Base-by-base conservation (phyloP, 2,888 invertebrate genomes). In the Yponomeuta evonymella region DNA sequence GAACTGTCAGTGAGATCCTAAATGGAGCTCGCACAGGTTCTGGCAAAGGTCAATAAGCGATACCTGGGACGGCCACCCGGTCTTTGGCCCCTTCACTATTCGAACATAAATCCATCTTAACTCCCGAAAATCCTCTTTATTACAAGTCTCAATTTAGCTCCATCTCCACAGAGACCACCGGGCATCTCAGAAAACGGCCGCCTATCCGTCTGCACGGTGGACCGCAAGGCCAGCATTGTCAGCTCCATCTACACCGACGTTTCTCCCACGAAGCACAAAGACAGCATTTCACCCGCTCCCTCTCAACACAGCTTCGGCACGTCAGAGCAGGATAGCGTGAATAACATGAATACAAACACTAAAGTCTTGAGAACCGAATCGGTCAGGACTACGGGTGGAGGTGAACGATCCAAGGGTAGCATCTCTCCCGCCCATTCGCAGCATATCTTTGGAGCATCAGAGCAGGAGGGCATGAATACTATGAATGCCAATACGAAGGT, bases 171-270 rank as follows among this genome's bases (percentile, higher is more conserved):
- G 91, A 90, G 87, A 81, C 81, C 83, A 11, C 62, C 73, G n/a
- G 84, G 82, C 0, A 72, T 82, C 64, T 86, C 87, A 2, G 92
- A 92, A 74, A 91, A 91, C 70, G 92, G 91, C 1, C 89, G 92
- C 0, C 84, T 92, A 0, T 92, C 92, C 3, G 91, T 92, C 0
- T 88, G 87, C 73, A 88, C 89, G 1, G 86, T 88, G 0, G 93
- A 93, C 71, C 82, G 92, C 0, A 93, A 93, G 74, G 89, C 87
- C 15, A 91, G 91, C 75, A 88, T 92, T 30, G 93, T 92, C 1
- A 93, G 93, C 0, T 89, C 91, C 0, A 76, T 92, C 64, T 88
- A 83, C 77, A 87, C 88, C 70, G 93, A 92, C 68, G 79, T 87
- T 4, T 92, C 92, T 0, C 92, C 92, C 0, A 90, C 90, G 0